A percentile compares a stretch with the other conserved stretches of the same genome.
phyloP scores from a whole-genome alignment of 2,888 invertebrate species.

The Agonopterix subpropinquella region DNA sequence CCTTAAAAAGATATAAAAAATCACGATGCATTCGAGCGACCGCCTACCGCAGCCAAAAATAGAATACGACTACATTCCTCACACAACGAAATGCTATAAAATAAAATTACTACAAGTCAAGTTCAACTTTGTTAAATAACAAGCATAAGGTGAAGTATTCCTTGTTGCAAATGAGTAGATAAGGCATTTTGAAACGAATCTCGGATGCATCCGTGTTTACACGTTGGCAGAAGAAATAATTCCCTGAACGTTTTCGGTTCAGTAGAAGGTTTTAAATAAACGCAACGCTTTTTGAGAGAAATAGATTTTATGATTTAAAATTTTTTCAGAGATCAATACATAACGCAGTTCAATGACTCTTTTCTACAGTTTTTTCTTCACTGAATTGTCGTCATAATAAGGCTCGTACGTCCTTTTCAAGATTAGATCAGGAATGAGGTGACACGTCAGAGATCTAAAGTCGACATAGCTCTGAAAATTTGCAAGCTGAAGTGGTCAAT shows the following conservation, averaged over 20 bases:
- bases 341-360: too few species aligned
- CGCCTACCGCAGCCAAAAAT: slow-evolving; percentile 75
- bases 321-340: too few species aligned
- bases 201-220: slow-evolving; percentile 48
- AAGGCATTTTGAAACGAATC: slow-evolving; percentile 10
- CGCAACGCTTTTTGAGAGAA: slow-evolving; percentile 20
- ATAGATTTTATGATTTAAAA: too few species aligned
- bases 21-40: slow-evolving; percentile 57
- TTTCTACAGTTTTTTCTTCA: too few species aligned
- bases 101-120: not conserved
- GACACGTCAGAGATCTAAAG: too few species aligned
- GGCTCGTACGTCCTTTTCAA: too few species aligned
- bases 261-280: slow-evolving; percentile 45
- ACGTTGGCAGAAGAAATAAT: slow-evolving; percentile 57
- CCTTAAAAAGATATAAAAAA: slow-evolving; percentile 44
- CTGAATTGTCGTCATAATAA: too few species aligned
- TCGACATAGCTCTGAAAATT: too few species aligned
- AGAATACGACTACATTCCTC: slow-evolving; percentile 32
- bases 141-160: slow-evolving; percentile 4
- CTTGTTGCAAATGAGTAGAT: not conserved
- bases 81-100: too few species aligned
- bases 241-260: slow-evolving; percentile 43
- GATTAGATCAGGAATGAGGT: too few species aligned
- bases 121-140: slow-evolving; percentile 2
- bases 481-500: too few species aligned